phyloP scores from a whole-genome alignment of 2,888 invertebrate genomes.

The Hipparchia sbordonii region DNA sequence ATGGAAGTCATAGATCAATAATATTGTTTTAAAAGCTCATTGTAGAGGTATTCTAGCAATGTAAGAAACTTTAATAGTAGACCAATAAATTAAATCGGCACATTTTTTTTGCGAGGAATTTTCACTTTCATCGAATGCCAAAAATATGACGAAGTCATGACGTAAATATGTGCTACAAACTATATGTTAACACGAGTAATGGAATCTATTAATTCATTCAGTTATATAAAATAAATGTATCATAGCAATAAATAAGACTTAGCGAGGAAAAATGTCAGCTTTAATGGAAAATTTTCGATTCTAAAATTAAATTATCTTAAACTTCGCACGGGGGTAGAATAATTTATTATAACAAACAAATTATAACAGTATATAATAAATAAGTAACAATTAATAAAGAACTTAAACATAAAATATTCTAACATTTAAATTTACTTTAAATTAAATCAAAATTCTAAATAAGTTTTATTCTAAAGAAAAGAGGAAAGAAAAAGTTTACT shows the following conservation, averaged over 20 bases:
- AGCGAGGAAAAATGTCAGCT: not conserved
- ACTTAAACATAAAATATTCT: too few relatives aligned
- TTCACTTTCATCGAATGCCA: slow-evolving; percentile 6
- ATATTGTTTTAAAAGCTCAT: slow-evolving; percentile 18
- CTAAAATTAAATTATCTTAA: not conserved
- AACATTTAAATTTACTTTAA: too few relatives aligned
- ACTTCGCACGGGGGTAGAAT: not conserved
- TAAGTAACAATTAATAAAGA: too few relatives aligned
- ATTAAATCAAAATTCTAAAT: too few relatives aligned
- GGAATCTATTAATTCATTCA: not conserved
- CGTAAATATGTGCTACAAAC: slow-evolving; percentile 10
- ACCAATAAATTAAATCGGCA: slow-evolving; percentile 15
- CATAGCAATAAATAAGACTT: not conserved
- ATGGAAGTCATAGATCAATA: slow-evolving; percentile 17
- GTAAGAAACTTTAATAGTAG: slow-evolving; percentile 7
- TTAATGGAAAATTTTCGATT: not conserved
- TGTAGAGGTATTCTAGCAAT: slow-evolving; percentile 15
- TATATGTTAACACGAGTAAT: not conserved
- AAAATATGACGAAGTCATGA: slow-evolving; percentile 15
- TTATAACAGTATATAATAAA: too few relatives aligned
- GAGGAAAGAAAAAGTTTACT: too few relatives aligned
- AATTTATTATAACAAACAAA: too few relatives aligned
- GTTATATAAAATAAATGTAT: not conserved
- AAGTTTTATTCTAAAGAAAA: too few relatives aligned
- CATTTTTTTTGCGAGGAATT: slow-evolving; percentile 15